phyloP scores from a whole-genome alignment of 2,113 vertebrate species.

The Ctenodactylus gundi region DNA sequence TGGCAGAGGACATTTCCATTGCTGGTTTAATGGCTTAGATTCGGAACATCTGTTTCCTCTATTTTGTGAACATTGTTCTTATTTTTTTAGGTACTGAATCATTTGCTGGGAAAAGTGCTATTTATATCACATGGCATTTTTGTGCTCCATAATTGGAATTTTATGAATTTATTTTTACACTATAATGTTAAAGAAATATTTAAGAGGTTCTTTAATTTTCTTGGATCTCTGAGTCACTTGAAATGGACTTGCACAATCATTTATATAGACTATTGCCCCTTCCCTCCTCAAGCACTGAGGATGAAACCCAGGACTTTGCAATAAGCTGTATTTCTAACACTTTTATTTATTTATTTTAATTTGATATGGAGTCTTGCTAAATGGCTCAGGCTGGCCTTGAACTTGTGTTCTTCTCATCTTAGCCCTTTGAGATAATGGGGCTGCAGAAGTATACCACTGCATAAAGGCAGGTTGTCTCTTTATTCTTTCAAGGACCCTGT shows the following conservation, averaged over 20 bases:
- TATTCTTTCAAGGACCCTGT: neutral
- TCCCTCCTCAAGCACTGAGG: neutral
- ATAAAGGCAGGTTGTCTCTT: fast-evolving
- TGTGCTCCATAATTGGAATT: neutral
- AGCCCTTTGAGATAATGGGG: neutral
- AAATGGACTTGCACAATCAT: neutral
- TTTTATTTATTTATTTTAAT: neutral
- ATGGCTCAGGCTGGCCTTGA: neutral
- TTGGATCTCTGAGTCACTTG: neutral
- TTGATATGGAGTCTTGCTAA: neutral
- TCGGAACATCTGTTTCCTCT: neutral
- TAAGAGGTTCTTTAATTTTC: neutral
- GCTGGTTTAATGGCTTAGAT: neutral
- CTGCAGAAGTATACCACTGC: neutral
- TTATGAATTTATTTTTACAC: neutral
- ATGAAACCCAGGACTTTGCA: neutral
- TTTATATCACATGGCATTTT: neutral
- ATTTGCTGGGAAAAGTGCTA: neutral
- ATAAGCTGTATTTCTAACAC: neutral
- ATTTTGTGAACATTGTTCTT: neutral
- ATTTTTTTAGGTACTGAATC: neutral
- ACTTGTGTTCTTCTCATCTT: neutral
- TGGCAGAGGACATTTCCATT: neutral
- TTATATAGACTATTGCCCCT: no score
- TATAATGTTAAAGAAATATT: neutral